These are phyloP conservation scores for Lepidurus packardi DNA, from an alignment of 1,140 invertebrate species.

Conservation along the genomic window DNA sequence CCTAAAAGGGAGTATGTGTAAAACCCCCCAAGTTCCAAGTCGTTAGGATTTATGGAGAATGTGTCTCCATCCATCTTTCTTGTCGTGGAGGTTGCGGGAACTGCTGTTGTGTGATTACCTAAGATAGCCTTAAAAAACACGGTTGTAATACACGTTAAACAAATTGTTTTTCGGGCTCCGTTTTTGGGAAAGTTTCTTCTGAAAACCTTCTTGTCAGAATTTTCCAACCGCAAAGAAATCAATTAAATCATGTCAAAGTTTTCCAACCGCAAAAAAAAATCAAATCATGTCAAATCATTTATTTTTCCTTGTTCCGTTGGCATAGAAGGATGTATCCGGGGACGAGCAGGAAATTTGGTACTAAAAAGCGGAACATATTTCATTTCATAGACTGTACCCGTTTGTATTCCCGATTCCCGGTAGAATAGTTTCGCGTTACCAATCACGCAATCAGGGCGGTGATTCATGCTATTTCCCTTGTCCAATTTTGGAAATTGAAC, in stretches of 20 bases:
- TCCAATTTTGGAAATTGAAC: not conserved
- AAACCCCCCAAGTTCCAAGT: not conserved
- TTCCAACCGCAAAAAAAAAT: not conserved
- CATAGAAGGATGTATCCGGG: not conserved
- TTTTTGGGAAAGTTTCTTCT: not conserved
- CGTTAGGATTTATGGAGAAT: conserved; percentile 12
- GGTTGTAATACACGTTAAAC: not conserved
- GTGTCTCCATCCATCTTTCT: not conserved
- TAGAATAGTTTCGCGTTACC: not conserved
- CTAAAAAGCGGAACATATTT: not conserved
- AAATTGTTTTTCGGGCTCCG: not conserved
- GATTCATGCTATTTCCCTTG: not conserved
- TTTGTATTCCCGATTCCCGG: not conserved
- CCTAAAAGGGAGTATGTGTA: conserved; percentile 11
- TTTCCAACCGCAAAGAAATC: not conserved
- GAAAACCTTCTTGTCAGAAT: not conserved
- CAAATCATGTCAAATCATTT: not conserved
- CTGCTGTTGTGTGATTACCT: conserved; percentile 4
- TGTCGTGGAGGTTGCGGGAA: not conserved
- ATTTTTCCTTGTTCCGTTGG: too few species aligned
- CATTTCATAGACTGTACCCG: not conserved
- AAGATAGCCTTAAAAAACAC: conserved; percentile 1
- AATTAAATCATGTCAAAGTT: not conserved
- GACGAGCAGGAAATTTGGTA: not conserved
- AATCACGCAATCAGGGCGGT: not conserved